Evolutionary conservation across 2,888 invertebrate genomes (phyloP), one percentile per base, ranked within the genome.

Genomic region (Asteroscopus sphinx): DNA sequence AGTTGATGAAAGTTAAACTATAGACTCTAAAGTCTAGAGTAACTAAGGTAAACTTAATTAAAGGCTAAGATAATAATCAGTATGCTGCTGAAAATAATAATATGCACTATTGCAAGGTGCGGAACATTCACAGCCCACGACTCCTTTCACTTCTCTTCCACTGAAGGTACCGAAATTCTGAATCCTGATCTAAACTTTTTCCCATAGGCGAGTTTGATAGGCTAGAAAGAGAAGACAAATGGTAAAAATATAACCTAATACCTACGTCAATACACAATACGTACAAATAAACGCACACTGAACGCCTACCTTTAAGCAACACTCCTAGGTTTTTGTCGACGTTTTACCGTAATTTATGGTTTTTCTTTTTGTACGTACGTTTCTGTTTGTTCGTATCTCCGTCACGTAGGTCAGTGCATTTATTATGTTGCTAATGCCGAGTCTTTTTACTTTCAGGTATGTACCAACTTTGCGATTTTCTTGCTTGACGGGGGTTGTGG

Each of bases 261-360:
- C 11, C 17, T 21, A 36, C 11, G 11, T 16, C n/a, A 69, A 53
- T 47, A 64, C 16, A 64, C 17, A 15, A 26, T 28, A n/a, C 39
- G 26, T 16, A 51, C 36, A 32, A 61, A 56, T 39, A 36, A 45
- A 73, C 66, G 73, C 52, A 16, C 39, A 77, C 42, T 81, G 71
- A 69, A 71, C 77, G 68, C 76, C 63, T 28, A 62, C 77, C 87
- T 76, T 82, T 82, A 81, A 68, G 66, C 58, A 64, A 68, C 73
- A 73, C 73, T 73, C 70, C 74, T 70, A 71, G 79, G 82, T 90
- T 90, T 90, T 91, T 88, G 87, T 81, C 69, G 64, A 76, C 83
- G 85, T 87, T 91, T 90, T 87, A 88, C 87, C 84, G 78, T 87
- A 89, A 91, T 92, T 90, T 91, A 91, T 91, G 80, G 89, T 82